Evolutionary conservation across 2,888 invertebrate genomes (phyloP), one percentile per base, ranked within the genome.

Genomic region (Acrobasis consociella): DNA sequence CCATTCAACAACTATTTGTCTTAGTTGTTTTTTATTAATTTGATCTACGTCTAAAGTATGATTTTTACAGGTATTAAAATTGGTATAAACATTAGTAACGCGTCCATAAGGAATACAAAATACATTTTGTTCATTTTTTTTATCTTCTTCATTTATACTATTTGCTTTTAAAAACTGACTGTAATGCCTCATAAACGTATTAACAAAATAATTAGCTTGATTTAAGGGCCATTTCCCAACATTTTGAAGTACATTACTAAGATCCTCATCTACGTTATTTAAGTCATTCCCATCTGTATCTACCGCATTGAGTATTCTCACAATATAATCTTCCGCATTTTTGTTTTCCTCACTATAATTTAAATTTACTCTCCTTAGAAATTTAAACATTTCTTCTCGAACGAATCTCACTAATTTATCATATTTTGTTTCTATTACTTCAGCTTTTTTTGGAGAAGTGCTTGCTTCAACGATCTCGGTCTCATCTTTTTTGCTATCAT

Each of bases 141-240:
- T 16, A 15, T 38, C 55, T 16, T 16, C 16, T 11, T 15, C 16
- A 16, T 39, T 7, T 39, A 2, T 3, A 39, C 1, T 9, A 37
- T 53, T 38, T 46, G 46, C 13, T 46, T 10, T 66, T 38, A 66
- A 60, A 9, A 56, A n/a, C 1, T 64, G 46, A 61, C 61, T 60
- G 13, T 67, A 64, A 39, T 65, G 46, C 17, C 58, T 56, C 9
- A 65, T 9, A 5, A 67, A 31, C 13, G 53, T 59, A 55, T 66
- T 49, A n/a, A 66, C 59, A 38, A 65, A 62, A 50, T 64, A 58
- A 15, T 62, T 58, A 9, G 68, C 65, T 60, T 66, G 63, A 51
- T 62, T 53, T 16, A 51, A 52, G 13, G 66, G 49, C 31, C 67
- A 39, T 16, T 66, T 61, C 7, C 65, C 66, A 49, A 68, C 11